A percentile compares a stretch with the other conserved stretches of the same genome.
Evolutionary conservation across 2,797 vertebrate genomes (phyloP).

Genomic region (Macrochelys suwanniensis): DNA sequence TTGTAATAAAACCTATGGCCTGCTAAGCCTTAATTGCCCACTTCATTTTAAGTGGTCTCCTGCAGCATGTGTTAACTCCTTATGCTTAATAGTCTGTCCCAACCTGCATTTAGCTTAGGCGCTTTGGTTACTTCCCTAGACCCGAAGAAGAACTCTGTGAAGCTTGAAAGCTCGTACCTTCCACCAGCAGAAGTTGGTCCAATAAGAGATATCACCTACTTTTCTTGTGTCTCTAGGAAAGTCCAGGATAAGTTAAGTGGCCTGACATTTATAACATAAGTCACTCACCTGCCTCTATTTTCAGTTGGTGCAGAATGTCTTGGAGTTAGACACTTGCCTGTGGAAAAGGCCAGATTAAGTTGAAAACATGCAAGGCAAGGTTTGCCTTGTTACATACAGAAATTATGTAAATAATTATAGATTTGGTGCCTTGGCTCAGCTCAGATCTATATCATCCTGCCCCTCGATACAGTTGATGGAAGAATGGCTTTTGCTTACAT

Average conservation of each 20-base stretch:
- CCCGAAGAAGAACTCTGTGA: not conserved
- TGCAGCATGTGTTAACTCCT: not conserved
- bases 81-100: not conserved
- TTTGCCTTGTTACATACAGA: constrained; percentile 56
- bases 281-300: constrained; percentile 44
- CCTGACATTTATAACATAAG: not conserved
- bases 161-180: not conserved
- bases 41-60: not conserved
- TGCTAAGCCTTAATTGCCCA: not conserved
- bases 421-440: constrained; percentile 2
- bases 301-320: constrained; percentile 15
- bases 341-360: constrained; percentile 35
- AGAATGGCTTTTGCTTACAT: constrained; percentile 43
- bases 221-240: not conserved
- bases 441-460: constrained; percentile 28
- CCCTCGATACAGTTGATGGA: constrained; percentile 61
- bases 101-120: not conserved
- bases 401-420: constrained; percentile 41
- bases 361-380: constrained; percentile 21
- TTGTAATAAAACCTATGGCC: not conserved
- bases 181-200: not conserved
- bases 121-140: not conserved
- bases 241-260: constrained; percentile 19
- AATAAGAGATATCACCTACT: not conserved
- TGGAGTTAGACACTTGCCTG: not conserved